These are phyloP conservation scores for Pollimyrus isidori DNA, from an alignment of 2,113 vertebrate genomes.

Conservation along the genomic window DNA sequence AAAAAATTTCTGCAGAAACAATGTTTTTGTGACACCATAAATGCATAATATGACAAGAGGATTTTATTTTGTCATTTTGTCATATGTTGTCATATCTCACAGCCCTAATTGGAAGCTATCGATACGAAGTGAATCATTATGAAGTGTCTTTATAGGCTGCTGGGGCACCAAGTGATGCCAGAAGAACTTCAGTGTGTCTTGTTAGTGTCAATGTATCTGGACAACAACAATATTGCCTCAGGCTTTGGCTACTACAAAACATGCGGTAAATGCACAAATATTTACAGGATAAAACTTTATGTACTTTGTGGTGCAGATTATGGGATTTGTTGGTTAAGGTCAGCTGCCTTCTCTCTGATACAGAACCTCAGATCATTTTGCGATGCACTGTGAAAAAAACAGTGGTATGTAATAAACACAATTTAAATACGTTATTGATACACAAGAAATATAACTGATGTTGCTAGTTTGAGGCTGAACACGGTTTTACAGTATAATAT, in stretches of 20 bases:
- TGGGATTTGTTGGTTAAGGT: background rate
- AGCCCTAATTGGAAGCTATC: background rate
- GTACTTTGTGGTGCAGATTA: background rate
- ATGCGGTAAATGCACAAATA: background rate
- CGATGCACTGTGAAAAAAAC: background rate
- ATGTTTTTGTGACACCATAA: too few relatives aligned
- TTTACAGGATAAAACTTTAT: background rate
- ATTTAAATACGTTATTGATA: background rate
- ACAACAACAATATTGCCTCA: background rate
- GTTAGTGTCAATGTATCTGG: background rate
- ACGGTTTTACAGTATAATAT: background rate
- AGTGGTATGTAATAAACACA: background rate
- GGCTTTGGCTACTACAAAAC: background rate
- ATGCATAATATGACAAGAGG: too few relatives aligned
- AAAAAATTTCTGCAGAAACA: too few relatives aligned
- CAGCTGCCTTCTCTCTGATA: background rate
- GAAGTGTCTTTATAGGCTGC: background rate
- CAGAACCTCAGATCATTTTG: background rate
- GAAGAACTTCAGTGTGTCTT: background rate
- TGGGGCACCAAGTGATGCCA: background rate
- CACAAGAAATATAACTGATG: background rate
- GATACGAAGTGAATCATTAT: background rate
- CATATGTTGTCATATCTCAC: too few relatives aligned
- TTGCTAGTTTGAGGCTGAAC: background rate
- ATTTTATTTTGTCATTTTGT: too few relatives aligned